These are phyloP conservation scores for Sipha flava DNA, from an alignment of 1,140 invertebrate genomes.

Conservation along the genomic window DNA sequence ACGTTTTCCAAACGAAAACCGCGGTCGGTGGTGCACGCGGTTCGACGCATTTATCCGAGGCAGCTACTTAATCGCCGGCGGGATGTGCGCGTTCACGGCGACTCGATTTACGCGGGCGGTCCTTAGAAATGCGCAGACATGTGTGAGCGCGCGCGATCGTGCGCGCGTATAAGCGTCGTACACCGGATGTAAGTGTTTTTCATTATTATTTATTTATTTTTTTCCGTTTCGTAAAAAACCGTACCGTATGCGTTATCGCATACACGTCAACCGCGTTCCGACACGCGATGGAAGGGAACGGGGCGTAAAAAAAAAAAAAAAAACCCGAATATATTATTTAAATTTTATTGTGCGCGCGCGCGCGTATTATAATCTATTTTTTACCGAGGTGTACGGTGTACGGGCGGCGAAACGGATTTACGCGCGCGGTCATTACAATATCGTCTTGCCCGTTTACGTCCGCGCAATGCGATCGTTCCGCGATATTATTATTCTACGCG, in stretches of 20 bases:
- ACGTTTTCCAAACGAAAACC: no score
- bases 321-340: neutral
- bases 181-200: neutral
- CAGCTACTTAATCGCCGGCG: neutral
- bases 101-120: conserved; percentile 13
- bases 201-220: neutral
- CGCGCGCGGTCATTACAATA: no score
- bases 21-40: no score
- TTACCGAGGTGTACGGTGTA: no score
- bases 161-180: neutral
- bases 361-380: no score
- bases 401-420: no score
- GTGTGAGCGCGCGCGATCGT: neutral
- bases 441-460: no score
- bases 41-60: neutral
- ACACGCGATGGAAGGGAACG: neutral
- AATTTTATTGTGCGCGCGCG: neutral
- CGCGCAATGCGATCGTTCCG: no score
- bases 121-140: conserved; percentile 20
- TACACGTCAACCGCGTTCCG: neutral
- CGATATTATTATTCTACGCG: no score
- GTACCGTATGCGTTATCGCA: neutral
- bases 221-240: neutral
- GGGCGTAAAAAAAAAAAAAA: neutral
- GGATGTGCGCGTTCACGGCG: conserved; percentile 10